Percentiles rank a stretch among this genome's conserved stretches.
Conservation (phyloP, 2,797 vertebrate genomes). For the Acipenser ruthenus region DNA sequence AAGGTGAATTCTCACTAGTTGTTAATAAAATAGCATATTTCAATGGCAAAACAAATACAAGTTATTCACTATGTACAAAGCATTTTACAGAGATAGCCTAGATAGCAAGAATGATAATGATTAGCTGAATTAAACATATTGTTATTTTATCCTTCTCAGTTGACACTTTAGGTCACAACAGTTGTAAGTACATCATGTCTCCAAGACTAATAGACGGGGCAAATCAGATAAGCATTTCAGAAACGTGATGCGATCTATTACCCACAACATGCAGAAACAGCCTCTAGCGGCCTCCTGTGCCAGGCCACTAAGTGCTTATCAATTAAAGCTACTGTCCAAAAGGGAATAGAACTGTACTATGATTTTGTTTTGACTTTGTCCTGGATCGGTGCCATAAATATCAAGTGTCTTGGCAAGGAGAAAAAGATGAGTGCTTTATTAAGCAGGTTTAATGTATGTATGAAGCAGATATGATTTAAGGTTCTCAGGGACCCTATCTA, state of each 20-base stretch:
- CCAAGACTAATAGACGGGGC: slow-evolving; percentile 23
- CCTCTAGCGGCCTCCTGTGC: slow-evolving; percentile 20
- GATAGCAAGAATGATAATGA: no score
- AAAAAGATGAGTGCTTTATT: neutral
- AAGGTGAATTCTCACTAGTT: no score
- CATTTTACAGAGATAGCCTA: no score
- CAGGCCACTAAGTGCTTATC: slow-evolving; percentile 26
- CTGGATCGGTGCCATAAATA: slow-evolving; percentile 14
- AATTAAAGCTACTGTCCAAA: slow-evolving; percentile 17
- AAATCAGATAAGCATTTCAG: slow-evolving; percentile 33
- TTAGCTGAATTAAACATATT: no score
- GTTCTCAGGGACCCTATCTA: neutral
- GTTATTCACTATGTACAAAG: no score
- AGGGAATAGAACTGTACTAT: slow-evolving; percentile 19
- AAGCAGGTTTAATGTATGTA: neutral
- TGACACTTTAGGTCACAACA: slow-evolving; percentile 19
- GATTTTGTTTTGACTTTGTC: slow-evolving; percentile 21
- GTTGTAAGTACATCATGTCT: slow-evolving; percentile 4
- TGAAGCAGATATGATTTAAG: neutral
- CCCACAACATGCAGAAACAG: slow-evolving; percentile 8
- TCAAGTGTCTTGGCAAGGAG: neutral
- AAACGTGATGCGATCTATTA: slow-evolving; percentile 26
- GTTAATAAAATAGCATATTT: no score
- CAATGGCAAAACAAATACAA: no score
- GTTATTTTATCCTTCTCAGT: slow-evolving; percentile 26